These are phyloP conservation scores for Sitophilus oryzae DNA, from an alignment of 1,140 invertebrate species.

Conservation along the genomic window DNA sequence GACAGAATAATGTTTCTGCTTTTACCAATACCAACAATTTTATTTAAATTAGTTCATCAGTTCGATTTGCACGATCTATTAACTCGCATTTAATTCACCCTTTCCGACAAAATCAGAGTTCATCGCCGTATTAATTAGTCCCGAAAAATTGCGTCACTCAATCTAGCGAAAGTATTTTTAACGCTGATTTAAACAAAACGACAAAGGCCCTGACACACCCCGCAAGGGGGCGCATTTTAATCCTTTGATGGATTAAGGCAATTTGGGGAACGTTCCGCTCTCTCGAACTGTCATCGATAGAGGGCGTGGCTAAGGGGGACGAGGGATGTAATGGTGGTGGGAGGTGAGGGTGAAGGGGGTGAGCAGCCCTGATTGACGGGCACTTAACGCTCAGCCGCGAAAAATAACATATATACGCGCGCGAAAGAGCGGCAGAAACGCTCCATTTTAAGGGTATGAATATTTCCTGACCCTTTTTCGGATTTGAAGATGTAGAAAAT, in stretches of 20 bases:
- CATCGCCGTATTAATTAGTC: too few relatives aligned
- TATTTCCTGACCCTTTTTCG: conserved; percentile 7
- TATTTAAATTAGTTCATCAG: too few relatives aligned
- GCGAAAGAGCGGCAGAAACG: background rate
- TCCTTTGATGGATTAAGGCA: conserved; percentile 17
- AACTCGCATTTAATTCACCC: too few relatives aligned
- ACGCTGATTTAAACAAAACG: conserved; percentile 4
- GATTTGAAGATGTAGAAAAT: background rate
- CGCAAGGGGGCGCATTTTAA: conserved; percentile 11
- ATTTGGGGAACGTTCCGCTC: conserved; percentile 9
- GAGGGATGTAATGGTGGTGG: background rate
- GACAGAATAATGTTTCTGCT: too few relatives aligned
- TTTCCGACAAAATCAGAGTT: too few relatives aligned
- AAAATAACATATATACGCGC: conserved; percentile 12
- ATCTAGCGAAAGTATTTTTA: background rate
- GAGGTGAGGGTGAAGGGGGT: background rate
- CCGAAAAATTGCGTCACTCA: too few relatives aligned
- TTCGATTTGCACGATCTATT: too few relatives aligned
- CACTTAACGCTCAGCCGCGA: conserved; percentile 12
- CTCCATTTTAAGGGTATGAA: conserved; percentile 8
- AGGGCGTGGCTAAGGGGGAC: background rate
- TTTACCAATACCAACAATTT: too few relatives aligned
- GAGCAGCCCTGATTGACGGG: conserved; percentile 7
- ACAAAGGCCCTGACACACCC: conserved; percentile 1
- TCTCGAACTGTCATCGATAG: conserved; percentile 18